phyloP scores from a whole-genome alignment of 2,888 invertebrate species.

The Platypus cylindrus region DNA sequence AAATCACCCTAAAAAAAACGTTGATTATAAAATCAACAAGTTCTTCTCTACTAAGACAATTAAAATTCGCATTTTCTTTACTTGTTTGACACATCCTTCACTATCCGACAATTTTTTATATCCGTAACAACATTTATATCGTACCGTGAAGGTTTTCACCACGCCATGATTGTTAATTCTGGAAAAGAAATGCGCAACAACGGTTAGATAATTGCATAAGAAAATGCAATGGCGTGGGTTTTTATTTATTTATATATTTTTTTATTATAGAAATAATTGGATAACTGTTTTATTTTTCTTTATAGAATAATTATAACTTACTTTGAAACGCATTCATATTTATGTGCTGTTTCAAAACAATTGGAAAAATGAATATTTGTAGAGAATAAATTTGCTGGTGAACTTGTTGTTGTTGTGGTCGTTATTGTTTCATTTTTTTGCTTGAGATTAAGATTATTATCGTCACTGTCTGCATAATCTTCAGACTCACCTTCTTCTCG shows the following conservation, averaged over 20 bases:
- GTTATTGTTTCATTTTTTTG: constrained; percentile 27
- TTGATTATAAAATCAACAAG: too few species aligned
- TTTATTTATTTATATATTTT: too few species aligned
- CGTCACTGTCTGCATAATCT: constrained; percentile 25
- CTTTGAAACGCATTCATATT: constrained; percentile 43
- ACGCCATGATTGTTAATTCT: constrained; percentile 46
- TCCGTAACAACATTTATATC: constrained; percentile 57
- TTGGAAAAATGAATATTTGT: constrained; percentile 38
- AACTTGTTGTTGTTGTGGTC: constrained; percentile 20
- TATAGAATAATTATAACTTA: constrained; percentile 23
- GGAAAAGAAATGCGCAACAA: constrained; percentile 12
- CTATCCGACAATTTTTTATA: constrained; percentile 36
- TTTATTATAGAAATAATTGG: too few species aligned
- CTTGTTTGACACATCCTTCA: constrained; percentile 33
- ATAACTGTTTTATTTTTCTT: too few species aligned
- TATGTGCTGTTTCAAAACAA: constrained; percentile 37
- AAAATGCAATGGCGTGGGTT: background rate
- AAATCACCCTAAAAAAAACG: constrained; percentile 30
- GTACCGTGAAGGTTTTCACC: constrained; percentile 47
- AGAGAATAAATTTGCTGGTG: constrained; percentile 30
- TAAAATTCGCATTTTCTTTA: constrained; percentile 18
- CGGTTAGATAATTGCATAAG: background rate
- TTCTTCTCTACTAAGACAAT: too few species aligned
- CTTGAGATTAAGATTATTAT: constrained; percentile 15
- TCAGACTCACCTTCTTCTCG: constrained; percentile 41